These are phyloP conservation scores for Myopa tessellatipennis DNA, from an alignment of 2,888 invertebrate species.

Conservation along the genomic window DNA sequence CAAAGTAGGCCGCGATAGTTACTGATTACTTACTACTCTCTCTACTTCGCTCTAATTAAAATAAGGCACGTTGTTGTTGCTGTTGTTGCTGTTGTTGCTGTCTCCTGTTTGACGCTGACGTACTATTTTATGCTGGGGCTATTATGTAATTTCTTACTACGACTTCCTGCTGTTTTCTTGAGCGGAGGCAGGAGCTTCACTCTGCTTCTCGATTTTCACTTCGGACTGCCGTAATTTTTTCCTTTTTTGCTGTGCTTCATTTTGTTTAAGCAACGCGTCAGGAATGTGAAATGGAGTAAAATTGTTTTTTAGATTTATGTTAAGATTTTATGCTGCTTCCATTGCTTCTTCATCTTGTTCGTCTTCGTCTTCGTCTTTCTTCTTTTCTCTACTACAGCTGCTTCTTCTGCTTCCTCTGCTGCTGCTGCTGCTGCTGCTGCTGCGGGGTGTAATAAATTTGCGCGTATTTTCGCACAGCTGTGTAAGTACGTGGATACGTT, in stretches of 20 bases:
- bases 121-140: slow-evolving; percentile 26
- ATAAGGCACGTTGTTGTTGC: not conserved
- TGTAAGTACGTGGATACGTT: not conserved
- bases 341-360: not conserved
- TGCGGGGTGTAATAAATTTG: slow-evolving; percentile 6
- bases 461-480: slow-evolving; percentile 13
- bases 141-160: slow-evolving; percentile 39
- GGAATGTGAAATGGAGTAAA: slow-evolving; percentile 29
- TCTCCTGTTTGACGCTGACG: not conserved
- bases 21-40: not conserved
- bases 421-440: not conserved
- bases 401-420: not conserved
- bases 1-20: not conserved
- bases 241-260: not conserved
- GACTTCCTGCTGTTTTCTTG: not conserved
- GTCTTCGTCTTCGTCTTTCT: not conserved
- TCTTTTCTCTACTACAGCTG: not conserved
- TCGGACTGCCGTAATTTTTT: not conserved
- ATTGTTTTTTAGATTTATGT: slow-evolving; percentile 16
- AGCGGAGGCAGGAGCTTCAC: not conserved
- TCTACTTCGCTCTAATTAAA: not conserved
- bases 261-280: slow-evolving; percentile 20
- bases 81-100: not conserved
- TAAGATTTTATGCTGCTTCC: slow-evolving; percentile 12
- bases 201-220: not conserved